Conservation (phyloP, 2,113 vertebrate species). For the Mormyrus iriodes region DNA sequence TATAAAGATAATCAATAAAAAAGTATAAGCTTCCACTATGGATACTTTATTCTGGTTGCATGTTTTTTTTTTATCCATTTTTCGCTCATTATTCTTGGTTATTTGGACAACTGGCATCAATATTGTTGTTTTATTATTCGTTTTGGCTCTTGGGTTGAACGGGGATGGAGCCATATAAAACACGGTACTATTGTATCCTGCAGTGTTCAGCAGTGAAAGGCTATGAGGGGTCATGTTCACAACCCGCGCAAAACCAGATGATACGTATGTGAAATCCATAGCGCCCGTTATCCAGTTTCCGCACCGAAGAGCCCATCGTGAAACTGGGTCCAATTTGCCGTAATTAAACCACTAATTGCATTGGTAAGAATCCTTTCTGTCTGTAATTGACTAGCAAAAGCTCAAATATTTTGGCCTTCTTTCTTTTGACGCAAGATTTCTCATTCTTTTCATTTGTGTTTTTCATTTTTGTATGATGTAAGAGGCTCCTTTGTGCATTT, state of each 20-base stretch:
- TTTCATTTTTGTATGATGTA: not conserved
- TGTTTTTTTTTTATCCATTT: too few relatives aligned
- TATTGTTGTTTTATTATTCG: not conserved
- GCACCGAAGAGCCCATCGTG: not conserved
- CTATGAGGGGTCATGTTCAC: not conserved
- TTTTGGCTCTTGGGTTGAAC: not conserved
- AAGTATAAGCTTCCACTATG: not conserved
- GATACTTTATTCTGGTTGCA: not conserved
- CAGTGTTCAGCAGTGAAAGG: not conserved
- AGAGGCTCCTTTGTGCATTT: not conserved
- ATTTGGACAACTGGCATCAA: not conserved
- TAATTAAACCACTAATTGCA: slow-evolving; percentile 20
- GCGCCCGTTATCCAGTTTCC: not conserved
- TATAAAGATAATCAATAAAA: not conserved
- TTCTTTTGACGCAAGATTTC: not conserved
- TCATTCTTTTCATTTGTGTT: not conserved
- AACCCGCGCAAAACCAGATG: not conserved
- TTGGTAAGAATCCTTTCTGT: slow-evolving; percentile 1
- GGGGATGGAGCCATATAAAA: not conserved
- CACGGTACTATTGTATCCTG: not conserved
- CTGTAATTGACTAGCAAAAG: slow-evolving; percentile 8
- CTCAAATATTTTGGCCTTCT: not conserved
- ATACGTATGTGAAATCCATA: not conserved
- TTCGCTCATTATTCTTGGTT: not conserved
- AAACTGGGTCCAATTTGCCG: slow-evolving; percentile 4